phyloP scores from a whole-genome alignment of 2,797 vertebrate species.

The Mus spretus region DNA sequence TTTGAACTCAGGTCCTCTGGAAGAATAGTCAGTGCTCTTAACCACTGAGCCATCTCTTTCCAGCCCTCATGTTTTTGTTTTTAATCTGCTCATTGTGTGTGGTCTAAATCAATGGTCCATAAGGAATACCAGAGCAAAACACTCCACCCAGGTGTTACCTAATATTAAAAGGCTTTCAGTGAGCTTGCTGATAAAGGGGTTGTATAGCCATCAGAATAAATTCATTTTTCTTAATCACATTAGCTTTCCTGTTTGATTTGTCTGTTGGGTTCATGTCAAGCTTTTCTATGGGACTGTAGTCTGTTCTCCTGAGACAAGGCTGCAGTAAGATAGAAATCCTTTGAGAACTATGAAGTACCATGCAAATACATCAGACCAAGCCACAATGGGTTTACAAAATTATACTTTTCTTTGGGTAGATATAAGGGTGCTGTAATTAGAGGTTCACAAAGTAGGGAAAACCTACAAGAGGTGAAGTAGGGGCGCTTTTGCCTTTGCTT shows the following conservation, averaged over 20 bases:
- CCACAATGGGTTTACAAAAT: background rate
- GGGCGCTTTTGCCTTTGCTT: background rate
- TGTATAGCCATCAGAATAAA: background rate
- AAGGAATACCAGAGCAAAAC: background rate
- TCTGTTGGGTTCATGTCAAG: background rate
- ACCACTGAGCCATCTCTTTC: background rate
- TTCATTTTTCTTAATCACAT: background rate
- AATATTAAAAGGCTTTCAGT: background rate
- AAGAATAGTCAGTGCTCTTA: background rate
- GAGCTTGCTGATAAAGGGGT: background rate
- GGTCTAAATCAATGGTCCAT: background rate
- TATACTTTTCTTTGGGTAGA: background rate
- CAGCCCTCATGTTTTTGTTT: background rate
- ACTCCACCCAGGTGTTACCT: background rate
- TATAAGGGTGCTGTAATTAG: background rate
- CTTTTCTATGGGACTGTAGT: constrained; percentile 34
- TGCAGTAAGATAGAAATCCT: background rate
- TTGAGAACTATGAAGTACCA: constrained; percentile 31
- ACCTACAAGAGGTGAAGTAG: background rate
- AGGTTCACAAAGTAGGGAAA: background rate
- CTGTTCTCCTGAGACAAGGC: background rate
- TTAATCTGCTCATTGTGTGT: background rate
- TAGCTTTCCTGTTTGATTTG: constrained; percentile 31
- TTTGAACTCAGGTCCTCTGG: background rate
- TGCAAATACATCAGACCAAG: constrained; percentile 33